These are phyloP conservation scores for Bothrops alternatus DNA, from an alignment of 2,797 vertebrate species.

Conservation along the genomic window DNA sequence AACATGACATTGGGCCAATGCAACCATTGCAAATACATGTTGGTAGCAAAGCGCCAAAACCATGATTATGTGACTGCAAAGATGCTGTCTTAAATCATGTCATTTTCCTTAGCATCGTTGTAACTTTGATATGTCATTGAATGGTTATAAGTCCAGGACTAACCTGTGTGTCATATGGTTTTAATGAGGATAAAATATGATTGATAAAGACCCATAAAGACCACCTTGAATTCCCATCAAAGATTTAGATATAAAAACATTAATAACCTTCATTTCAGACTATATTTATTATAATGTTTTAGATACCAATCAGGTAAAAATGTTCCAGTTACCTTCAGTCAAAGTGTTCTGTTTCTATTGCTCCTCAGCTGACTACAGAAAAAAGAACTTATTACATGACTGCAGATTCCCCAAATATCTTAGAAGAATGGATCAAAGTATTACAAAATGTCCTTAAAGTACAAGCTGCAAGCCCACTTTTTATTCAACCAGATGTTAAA, in stretches of 20 bases:
- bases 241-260: neutral
- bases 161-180: neutral
- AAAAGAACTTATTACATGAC: conserved; percentile 90
- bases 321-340: conserved; percentile 11
- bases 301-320: neutral
- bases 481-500: conserved; percentile 84
- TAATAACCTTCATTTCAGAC: neutral
- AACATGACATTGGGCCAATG: neutral
- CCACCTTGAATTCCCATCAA: neutral
- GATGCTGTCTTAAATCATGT: neutral
- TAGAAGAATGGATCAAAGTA: conserved; percentile 95
- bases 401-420: conserved; percentile 95
- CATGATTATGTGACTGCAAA: neutral
- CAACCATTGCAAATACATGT: neutral
- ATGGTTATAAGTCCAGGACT: neutral
- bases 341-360: conserved; percentile 33
- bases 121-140: neutral
- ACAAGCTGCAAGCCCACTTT: conserved; percentile 88
- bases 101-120: neutral
- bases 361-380: conserved; percentile 84
- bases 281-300: neutral
- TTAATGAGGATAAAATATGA: neutral
- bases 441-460: conserved; percentile 89
- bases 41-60: neutral
- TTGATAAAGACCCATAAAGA: neutral